Percentiles rank a stretch among this genome's conserved stretches.
Conservation (phyloP, 2,888 invertebrate genomes). For the Ochlodes sylvanus region DNA sequence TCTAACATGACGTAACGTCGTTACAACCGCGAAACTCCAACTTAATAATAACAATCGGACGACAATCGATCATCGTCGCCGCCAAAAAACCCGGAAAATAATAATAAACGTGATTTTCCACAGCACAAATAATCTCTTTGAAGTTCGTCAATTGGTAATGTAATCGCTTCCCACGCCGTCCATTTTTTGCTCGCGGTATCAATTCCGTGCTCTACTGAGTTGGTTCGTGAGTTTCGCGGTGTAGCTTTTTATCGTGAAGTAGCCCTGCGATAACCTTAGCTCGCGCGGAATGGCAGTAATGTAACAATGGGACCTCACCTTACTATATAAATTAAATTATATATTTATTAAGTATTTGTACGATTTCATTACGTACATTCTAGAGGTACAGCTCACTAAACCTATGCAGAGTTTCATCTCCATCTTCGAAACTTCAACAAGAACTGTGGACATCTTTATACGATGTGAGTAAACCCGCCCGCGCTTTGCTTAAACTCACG, state of each 20-base stretch:
- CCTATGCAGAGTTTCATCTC: too few species aligned
- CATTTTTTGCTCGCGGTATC: constrained; percentile 27
- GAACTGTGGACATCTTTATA: background rate
- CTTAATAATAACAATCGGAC: background rate
- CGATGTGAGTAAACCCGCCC: too few species aligned
- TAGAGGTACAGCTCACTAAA: too few species aligned
- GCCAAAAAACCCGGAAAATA: background rate
- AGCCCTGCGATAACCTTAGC: constrained; percentile 25
- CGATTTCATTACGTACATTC: background rate
- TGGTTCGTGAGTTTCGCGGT: constrained; percentile 20
- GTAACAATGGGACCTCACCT: constrained; percentile 17
- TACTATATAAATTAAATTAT: background rate
- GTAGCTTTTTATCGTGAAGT: constrained; percentile 33
- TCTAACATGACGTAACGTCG: too few species aligned
- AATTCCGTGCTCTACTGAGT: constrained; percentile 33
- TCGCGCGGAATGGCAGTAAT: constrained; percentile 21
- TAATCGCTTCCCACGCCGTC: constrained; percentile 30
- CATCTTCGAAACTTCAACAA: too few species aligned
- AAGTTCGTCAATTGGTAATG: background rate
- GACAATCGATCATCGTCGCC: background rate
- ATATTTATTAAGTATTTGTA: background rate
- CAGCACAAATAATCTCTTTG: background rate
- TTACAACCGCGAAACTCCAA: too few species aligned
- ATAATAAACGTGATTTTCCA: background rate
- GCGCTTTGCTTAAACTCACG: too few species aligned